A percentile compares a stretch with the other conserved stretches of the same genome.
phyloP scores from a whole-genome alignment of 1,140 invertebrate species.

The Bradynema listronoti region DNA sequence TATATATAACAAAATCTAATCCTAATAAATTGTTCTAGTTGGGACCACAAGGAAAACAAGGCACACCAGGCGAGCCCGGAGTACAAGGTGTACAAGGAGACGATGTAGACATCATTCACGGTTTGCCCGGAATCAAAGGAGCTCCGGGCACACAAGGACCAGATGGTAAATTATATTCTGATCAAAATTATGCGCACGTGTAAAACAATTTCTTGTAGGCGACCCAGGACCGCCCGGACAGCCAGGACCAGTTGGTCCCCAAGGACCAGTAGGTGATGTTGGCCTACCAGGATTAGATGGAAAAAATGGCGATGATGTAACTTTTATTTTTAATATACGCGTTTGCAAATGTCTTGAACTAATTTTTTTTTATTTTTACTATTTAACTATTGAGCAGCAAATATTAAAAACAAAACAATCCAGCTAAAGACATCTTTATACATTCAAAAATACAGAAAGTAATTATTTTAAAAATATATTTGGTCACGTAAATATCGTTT shows the following conservation, averaged over 20 bases:
- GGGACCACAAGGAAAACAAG: slow-evolving; percentile 36
- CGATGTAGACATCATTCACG: slow-evolving; percentile 37
- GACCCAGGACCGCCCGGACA: slow-evolving; percentile 19
- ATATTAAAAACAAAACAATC: no score
- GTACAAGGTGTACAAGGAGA: slow-evolving; percentile 32
- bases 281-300: slow-evolving; percentile 20
- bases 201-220: slow-evolving; percentile 5
- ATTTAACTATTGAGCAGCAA: no score
- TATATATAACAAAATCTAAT: slow-evolving; percentile 14
- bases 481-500: no score
- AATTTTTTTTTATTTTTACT: no score
- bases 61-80: slow-evolving; percentile 31
- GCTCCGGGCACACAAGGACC: not conserved
- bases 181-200: not conserved
- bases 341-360: no score
- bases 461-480: no score
- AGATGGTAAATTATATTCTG: not conserved
- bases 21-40: slow-evolving; percentile 29
- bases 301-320: slow-evolving; percentile 22
- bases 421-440: no score
- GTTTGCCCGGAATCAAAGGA: slow-evolving; percentile 39
- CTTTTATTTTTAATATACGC: not conserved
- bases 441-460: no score
- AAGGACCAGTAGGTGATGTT: slow-evolving; percentile 27
- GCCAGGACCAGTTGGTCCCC: slow-evolving; percentile 17